Evolutionary conservation across 2,113 vertebrate species (phyloP).

Genomic region (Trogon surrucura): DNA sequence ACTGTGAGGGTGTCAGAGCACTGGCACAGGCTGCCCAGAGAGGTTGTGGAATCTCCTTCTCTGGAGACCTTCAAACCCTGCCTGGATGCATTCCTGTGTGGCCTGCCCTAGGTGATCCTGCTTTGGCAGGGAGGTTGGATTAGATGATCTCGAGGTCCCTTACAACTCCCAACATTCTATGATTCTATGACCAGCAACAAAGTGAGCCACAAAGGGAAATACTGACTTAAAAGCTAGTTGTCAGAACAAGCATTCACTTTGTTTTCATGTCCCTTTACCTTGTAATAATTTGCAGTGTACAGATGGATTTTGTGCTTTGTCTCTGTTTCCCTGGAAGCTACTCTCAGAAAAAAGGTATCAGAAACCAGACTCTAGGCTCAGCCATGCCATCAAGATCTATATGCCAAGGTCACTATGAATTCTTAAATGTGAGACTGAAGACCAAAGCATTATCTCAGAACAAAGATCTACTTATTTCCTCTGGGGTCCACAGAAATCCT

Average conservation of each 20-base stretch:
- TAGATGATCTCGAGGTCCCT: no score
- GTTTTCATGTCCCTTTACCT: background rate
- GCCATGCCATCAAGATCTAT: background rate
- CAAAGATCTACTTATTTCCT: background rate
- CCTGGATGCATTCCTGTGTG: no score
- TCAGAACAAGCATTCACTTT: background rate
- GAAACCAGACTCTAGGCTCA: background rate
- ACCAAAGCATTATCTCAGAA: background rate
- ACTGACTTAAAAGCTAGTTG: background rate
- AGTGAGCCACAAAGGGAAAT: constrained; percentile 32
- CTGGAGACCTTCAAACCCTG: no score
- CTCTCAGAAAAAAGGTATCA: background rate
- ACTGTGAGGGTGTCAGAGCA: no score
- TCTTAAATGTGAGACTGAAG: background rate
- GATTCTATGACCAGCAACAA: background rate
- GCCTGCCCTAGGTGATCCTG: no score
- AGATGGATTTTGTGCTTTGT: background rate
- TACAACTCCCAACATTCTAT: no score
- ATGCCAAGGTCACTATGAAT: background rate
- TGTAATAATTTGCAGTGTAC: background rate
- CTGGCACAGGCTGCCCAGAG: no score
- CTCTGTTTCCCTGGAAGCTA: background rate
- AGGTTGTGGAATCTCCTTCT: no score
- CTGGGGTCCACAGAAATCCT: background rate
- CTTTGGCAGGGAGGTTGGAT: no score